Conservation (phyloP, 2,797 vertebrate genomes). For the Diplodus puntazzo region DNA sequence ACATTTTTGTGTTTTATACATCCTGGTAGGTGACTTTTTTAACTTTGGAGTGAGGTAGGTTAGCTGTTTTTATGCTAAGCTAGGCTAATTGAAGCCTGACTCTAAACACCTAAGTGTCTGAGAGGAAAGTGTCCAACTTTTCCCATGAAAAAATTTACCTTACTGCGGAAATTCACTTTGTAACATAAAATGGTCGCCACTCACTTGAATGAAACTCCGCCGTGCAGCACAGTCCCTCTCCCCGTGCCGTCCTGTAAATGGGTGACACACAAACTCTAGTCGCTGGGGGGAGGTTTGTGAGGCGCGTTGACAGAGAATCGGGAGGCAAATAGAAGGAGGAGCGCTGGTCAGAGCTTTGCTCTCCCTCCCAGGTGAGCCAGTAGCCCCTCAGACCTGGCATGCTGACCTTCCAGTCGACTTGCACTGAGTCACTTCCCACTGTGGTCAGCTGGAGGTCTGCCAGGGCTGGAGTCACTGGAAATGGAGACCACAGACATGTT, state of each 20-base stretch:
- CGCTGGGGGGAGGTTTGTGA: slow-evolving; percentile 78
- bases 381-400: slow-evolving; percentile 81
- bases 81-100: not conserved
- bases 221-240: slow-evolving; percentile 87
- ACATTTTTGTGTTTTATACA: not conserved
- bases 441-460: slow-evolving; percentile 85
- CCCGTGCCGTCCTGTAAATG: slow-evolving; percentile 82
- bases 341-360: slow-evolving; percentile 54
- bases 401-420: slow-evolving; percentile 83
- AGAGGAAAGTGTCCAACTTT: not conserved
- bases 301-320: slow-evolving; percentile 81
- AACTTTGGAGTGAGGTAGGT: too few species aligned
- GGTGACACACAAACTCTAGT: slow-evolving; percentile 88
- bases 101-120: not conserved
- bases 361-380: slow-evolving; percentile 87
- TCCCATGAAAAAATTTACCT: not conserved
- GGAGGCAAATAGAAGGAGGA: slow-evolving; percentile 83
- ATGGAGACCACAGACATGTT: slow-evolving; percentile 23
- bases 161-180: not conserved
- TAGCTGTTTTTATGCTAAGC: not conserved
- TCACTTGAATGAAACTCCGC: slow-evolving; percentile 82
- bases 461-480: slow-evolving; percentile 82
- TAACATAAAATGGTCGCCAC: not conserved
- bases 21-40: not conserved
- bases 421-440: slow-evolving; percentile 83